Base-by-base conservation (phyloP, 2,113 vertebrate genomes). In the Grus americana region DNA sequence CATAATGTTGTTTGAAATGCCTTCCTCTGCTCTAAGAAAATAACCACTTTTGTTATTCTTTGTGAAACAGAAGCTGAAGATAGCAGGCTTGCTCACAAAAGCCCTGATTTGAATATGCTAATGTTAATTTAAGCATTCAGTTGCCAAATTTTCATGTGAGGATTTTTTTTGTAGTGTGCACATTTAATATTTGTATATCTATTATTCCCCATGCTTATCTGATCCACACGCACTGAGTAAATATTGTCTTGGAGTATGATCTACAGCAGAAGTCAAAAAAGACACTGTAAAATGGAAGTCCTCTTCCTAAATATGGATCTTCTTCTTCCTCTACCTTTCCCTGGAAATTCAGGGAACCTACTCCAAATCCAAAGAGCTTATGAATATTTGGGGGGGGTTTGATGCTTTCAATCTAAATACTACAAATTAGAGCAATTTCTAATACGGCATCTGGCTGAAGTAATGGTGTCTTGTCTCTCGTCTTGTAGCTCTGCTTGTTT, bases 181-280 rank as follows among this genome's bases (percentile, higher is more conserved):
- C 46, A 47, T 90, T 95, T 92, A 86, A 80, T 94, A 70, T 94
- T 96, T 94, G 79, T 90, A 9, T 54, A 55, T 70, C 75, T 67
- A 34, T 90, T 93, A 82, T 93, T 90, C 61, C 11, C 79, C 2
- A 0, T 62, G 71, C 47, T 90, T 88, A 92, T 92, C 92, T 86
- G 92, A 94, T 90, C 14, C 27, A 79, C 62, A 36, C 58, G 30
- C 87, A 66, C 40, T 32, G 79, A 74, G 61, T 79, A 87, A 95
- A 82, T 93, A 82, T 34, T 95, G 58, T 50, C 42, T 79, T 76
- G 73, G 67, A n/a, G 40, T 46, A 9, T 46, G 71, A 90, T 81
- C 78, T 75, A 40, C 36, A 74, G 66, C 70, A 82, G 54, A 90
- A 90, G 71, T 73, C 32, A 83, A 67, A 93, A 72, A 75, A 73